These are phyloP conservation scores for Ennomos quercinarius DNA, from an alignment of 2,888 invertebrate genomes.

Conservation along the genomic window DNA sequence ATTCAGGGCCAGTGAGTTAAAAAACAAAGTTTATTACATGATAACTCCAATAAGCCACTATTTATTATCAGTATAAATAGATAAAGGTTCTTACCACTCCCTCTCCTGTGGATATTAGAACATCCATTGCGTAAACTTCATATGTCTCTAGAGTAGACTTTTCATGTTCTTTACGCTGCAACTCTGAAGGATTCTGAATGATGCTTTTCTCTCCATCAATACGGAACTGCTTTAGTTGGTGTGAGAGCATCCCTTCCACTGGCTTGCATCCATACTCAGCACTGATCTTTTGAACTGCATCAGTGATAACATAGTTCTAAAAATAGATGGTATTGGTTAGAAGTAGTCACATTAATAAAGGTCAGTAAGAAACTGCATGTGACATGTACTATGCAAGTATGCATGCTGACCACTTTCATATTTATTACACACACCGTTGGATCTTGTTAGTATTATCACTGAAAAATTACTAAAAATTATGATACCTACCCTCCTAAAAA, in stretches of 20 bases:
- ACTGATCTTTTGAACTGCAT: conserved; percentile 96
- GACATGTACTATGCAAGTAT: too few relatives aligned
- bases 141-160: conserved; percentile 97
- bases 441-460: too few relatives aligned
- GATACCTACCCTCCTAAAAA: too few relatives aligned
- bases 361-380: too few relatives aligned
- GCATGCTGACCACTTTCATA: too few relatives aligned
- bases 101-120: conserved; percentile 98
- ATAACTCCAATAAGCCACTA: background rate
- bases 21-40: background rate
- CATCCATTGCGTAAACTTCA: conserved; percentile 99
- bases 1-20: conserved; percentile 53
- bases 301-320: conserved; percentile 95
- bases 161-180: conserved; percentile 98
- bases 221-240: conserved; percentile 97
- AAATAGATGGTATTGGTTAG: background rate
- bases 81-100: conserved; percentile 88
- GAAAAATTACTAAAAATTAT: too few relatives aligned
- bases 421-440: too few relatives aligned
- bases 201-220: conserved; percentile 97
- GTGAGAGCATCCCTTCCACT: conserved; percentile 97
- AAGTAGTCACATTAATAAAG: background rate
- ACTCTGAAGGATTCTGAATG: conserved; percentile 96
- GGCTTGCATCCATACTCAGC: conserved; percentile 98
- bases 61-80: background rate